Conservation (phyloP, 2,888 invertebrate genomes). For the Phyllotreta striolata region DNA sequence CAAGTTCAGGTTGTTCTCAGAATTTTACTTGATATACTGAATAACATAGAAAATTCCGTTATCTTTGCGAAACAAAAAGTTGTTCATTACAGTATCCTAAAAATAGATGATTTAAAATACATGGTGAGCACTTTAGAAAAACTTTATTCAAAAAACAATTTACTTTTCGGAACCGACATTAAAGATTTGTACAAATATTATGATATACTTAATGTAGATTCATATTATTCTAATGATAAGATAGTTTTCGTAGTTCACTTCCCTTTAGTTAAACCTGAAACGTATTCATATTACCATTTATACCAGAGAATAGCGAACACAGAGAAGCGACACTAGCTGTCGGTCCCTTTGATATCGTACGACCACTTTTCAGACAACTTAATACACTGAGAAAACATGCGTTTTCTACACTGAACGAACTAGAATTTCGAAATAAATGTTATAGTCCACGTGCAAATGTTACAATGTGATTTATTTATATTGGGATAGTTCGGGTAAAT, state of each 20-base stretch:
- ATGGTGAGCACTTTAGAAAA: neutral
- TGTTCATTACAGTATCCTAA: slow-evolving; percentile 2
- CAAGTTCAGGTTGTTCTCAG: neutral
- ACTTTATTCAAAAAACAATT: slow-evolving; percentile 1
- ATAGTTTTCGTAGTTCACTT: slow-evolving; percentile 7
- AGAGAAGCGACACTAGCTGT: too few species aligned
- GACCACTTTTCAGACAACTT: too few species aligned
- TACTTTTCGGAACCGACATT: neutral
- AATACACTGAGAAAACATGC: too few species aligned
- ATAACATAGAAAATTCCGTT: slow-evolving; percentile 3
- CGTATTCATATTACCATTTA: slow-evolving; percentile 1
- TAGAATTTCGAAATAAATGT: too few species aligned
- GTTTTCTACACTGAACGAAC: too few species aligned
- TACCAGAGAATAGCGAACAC: too few species aligned
- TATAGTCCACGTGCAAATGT: too few species aligned
- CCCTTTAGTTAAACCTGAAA: slow-evolving; percentile 1
- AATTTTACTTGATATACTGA: neutral
- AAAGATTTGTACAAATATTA: neutral
- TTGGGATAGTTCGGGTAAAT: too few species aligned
- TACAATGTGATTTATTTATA: too few species aligned
- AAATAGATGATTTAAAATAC: neutral
- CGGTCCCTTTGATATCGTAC: too few species aligned
- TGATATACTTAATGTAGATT: slow-evolving; percentile 1
- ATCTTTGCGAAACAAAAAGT: neutral
- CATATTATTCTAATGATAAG: slow-evolving; percentile 1